These are phyloP conservation scores for Dasypus novemcinctus DNA, from an alignment of 2,113 vertebrate species.

Conservation along the genomic window DNA sequence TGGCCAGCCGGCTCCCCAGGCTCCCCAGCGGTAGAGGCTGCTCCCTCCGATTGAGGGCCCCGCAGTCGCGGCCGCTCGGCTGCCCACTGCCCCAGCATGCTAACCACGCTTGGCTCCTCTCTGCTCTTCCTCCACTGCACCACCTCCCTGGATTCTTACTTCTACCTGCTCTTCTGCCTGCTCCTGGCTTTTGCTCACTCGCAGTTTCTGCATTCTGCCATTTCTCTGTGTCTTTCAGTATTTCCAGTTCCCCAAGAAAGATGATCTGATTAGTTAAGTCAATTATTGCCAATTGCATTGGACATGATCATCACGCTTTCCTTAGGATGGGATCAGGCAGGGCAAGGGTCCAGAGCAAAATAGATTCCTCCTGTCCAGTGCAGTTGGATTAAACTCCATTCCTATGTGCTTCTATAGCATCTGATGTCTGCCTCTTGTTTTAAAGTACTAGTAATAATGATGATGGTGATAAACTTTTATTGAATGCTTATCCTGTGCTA, in stretches of 20 bases:
- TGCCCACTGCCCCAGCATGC: neutral
- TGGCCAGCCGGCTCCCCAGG: accelerated
- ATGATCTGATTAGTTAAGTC: neutral
- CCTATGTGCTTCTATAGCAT: accelerated
- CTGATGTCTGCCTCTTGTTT: neutral
- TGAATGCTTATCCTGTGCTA: neutral
- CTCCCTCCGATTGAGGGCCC: neutral
- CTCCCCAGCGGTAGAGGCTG: neutral
- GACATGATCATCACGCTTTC: neutral
- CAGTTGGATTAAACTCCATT: neutral
- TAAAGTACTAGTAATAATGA: neutral
- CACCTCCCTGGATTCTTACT: neutral
- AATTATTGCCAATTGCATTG: neutral
- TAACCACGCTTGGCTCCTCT: neutral
- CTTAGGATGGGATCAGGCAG: neutral
- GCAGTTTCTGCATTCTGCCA: neutral
- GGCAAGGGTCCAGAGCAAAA: neutral
- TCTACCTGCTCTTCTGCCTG: neutral
- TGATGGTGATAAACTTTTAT: neutral
- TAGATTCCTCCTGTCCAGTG: neutral
- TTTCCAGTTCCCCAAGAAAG: neutral
- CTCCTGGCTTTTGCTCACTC: neutral
- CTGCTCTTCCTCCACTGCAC: accelerated
- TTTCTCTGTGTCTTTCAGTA: neutral
- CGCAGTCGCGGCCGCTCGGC: accelerated